Evolutionary conservation across 2,113 vertebrate species (phyloP).

Genomic region (Erythrolamprus reginae): DNA sequence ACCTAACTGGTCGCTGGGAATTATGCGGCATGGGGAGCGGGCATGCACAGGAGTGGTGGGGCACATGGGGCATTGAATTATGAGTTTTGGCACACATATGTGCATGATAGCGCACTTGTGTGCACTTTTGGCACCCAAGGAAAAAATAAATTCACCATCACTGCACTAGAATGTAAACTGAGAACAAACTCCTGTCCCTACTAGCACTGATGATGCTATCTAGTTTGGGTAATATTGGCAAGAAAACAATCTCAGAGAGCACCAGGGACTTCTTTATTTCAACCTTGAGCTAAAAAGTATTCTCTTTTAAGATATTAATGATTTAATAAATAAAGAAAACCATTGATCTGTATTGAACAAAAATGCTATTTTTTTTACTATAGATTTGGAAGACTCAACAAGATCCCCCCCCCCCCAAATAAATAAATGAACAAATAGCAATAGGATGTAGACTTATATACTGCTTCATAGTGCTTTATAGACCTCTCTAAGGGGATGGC

Average conservation of each 20-base stretch:
- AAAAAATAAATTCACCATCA: too few species aligned
- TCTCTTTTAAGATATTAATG: not conserved
- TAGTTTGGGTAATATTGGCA: not conserved
- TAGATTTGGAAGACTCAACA: not conserved
- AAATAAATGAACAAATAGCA: not conserved
- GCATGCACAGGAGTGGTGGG: too few species aligned
- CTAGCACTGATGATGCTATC: not conserved
- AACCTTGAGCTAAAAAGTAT: not conserved
- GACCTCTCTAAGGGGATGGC: too few species aligned
- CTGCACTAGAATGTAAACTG: not conserved
- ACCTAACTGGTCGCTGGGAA: too few species aligned
- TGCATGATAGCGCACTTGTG: too few species aligned
- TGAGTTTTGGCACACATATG: too few species aligned
- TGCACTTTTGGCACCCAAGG: too few species aligned
- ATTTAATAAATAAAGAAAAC: not conserved
- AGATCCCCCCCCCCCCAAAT: too few species aligned
- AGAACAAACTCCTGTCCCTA: not conserved
- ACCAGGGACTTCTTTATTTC: not conserved
- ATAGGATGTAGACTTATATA: too few species aligned
- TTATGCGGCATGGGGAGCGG: too few species aligned
- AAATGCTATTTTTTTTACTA: not conserved
- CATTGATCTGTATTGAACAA: not conserved
- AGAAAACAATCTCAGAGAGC: not conserved
- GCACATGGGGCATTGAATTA: too few species aligned
- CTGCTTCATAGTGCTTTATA: too few species aligned